phyloP scores from a whole-genome alignment of 2,113 vertebrate species.

The Lucifuga dentata region DNA sequence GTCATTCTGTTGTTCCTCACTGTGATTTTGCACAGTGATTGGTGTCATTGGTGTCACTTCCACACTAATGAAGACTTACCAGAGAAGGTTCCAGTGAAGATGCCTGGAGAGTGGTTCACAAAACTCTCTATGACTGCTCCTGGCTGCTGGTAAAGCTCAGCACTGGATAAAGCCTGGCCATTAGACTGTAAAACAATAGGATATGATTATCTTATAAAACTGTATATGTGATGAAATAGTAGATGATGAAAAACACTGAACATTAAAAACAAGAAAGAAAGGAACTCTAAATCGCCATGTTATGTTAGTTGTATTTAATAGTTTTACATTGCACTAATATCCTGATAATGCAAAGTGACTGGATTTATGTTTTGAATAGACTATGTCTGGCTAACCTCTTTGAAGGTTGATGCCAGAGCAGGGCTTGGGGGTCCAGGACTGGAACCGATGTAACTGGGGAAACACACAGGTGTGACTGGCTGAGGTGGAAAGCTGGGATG shows the following conservation, averaged over 20 bases:
- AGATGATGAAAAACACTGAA: no score
- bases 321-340: not conserved
- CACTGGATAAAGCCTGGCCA: constrained; percentile 5
- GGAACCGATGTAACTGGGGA: constrained; percentile 78
- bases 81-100: constrained; percentile 96
- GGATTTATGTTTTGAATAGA: not conserved
- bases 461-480: constrained; percentile 34
- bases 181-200: constrained; percentile 38
- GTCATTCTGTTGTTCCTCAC: not conserved
- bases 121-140: constrained; percentile 96
- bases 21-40: no score
- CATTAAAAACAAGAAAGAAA: no score
- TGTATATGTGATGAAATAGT: no score
- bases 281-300: no score
- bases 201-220: no score
- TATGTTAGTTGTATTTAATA: no score
- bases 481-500: constrained; percentile 19
- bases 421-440: constrained; percentile 67
- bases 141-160: constrained; percentile 76
- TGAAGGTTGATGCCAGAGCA: constrained; percentile 76
- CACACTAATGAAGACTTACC: constrained; percentile 67
- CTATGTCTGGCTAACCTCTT: constrained; percentile 83
- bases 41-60: not conserved
- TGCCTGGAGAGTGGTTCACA: constrained; percentile 92
- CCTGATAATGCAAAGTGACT: not conserved